phyloP scores from a whole-genome alignment of 1,140 invertebrate genomes.

The Caenorhabditis briggsae region DNA sequence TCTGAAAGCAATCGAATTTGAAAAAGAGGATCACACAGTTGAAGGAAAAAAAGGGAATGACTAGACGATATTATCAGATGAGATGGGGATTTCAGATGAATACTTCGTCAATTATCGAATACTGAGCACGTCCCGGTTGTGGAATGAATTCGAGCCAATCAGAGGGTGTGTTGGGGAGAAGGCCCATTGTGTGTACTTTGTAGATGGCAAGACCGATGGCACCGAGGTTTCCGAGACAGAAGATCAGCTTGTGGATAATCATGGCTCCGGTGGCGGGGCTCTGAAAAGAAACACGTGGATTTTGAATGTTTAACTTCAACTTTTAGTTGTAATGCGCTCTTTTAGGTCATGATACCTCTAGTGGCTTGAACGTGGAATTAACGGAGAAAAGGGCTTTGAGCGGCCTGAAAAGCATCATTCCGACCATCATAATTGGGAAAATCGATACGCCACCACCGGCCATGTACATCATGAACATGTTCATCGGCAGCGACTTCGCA shows the following conservation, averaged over 20 bases:
- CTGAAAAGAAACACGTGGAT: conserved; percentile 10
- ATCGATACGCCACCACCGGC: conserved; percentile 84
- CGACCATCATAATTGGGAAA: conserved; percentile 99
- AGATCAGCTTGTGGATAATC: conserved; percentile 90
- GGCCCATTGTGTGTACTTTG: conserved; percentile 94
- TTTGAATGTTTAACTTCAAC: neutral
- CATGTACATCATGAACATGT: conserved; percentile 91
- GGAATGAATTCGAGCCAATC: conserved; percentile 96
- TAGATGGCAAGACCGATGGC: conserved; percentile 93
- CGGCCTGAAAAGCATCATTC: conserved; percentile 94
- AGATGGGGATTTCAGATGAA: neutral
- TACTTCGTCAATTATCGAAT: conserved; percentile 48
- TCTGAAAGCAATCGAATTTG: neutral
- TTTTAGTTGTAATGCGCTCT: no score
- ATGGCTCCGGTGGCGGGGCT: conserved; percentile 58
- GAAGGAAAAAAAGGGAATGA: conserved; percentile 12
- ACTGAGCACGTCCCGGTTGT: conserved; percentile 42
- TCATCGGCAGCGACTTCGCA: conserved; percentile 94
- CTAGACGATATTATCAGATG: neutral
- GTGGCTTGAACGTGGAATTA: conserved; percentile 82
- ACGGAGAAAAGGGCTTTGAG: conserved; percentile 93
- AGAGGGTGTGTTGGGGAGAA: conserved; percentile 94
- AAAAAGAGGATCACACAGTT: conserved; percentile 8
- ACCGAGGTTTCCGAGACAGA: conserved; percentile 92
- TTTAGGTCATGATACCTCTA: conserved; percentile 29